Evolutionary conservation across 2,113 vertebrate genomes (phyloP).

Genomic region (Psephotus haematonotus): DNA sequence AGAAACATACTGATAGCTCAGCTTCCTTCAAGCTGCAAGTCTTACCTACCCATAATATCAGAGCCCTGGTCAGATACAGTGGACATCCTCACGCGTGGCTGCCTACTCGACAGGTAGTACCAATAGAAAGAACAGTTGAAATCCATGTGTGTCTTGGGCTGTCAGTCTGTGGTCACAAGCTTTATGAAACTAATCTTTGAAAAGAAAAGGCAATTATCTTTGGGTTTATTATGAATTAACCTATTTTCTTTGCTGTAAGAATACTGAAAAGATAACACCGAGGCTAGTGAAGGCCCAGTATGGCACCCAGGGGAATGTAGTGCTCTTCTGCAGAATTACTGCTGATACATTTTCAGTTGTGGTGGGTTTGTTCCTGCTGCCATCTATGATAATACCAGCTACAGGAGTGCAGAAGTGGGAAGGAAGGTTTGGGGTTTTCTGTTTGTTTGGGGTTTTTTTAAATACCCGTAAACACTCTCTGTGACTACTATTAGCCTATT

Average conservation of each 20-base stretch:
- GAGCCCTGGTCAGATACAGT: not conserved
- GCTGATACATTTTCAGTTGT: not conserved
- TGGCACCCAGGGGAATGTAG: not conserved
- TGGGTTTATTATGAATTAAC: not conserved
- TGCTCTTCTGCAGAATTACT: not conserved
- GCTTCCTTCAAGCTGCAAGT: not conserved
- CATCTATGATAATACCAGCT: not conserved
- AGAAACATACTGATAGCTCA: not conserved
- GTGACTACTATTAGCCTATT: not conserved
- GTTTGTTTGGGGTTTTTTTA: not conserved
- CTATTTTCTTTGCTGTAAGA: not conserved
- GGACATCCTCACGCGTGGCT: not conserved
- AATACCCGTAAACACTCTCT: not conserved
- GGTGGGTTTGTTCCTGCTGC: not conserved
- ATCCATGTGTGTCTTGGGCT: accelerated
- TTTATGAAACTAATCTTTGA: not conserved
- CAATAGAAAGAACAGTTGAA: not conserved
- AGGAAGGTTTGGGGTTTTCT: not conserved
- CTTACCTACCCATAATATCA: not conserved
- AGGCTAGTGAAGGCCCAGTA: not conserved
- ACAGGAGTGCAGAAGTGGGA: not conserved
- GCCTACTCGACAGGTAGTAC: not conserved
- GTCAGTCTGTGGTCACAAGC: not conserved
- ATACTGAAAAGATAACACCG: not conserved
- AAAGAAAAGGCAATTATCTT: not conserved